phyloP scores from a whole-genome alignment of 2,888 invertebrate genomes.

The Lordiphosa fenestrarum region DNA sequence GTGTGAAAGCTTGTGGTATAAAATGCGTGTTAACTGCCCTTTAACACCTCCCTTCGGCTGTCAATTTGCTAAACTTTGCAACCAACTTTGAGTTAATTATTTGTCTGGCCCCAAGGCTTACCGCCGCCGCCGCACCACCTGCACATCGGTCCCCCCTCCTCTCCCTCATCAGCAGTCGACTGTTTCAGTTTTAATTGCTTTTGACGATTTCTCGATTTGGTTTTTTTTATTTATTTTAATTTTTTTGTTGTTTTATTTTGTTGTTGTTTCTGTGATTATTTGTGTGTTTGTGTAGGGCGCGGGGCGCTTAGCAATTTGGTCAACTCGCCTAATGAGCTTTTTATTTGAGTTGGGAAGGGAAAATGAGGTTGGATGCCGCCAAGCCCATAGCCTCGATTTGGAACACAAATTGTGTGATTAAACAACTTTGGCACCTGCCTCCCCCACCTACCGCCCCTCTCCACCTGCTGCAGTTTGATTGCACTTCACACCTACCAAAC shows the following conservation, averaged over 20 bases:
- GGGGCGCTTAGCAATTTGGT: conserved; percentile 53
- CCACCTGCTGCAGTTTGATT: conserved; percentile 58
- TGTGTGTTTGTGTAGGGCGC: conserved; percentile 9
- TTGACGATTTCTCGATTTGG: conserved; percentile 35
- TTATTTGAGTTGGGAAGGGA: conserved; percentile 52
- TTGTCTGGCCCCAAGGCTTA: conserved; percentile 37
- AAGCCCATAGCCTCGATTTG: conserved; percentile 32
- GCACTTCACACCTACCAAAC: conserved; percentile 61
- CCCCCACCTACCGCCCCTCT: conserved; percentile 20
- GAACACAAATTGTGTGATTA: conserved; percentile 63
- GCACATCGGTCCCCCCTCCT: neutral
- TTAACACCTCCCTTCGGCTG: conserved; percentile 1
- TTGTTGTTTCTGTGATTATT: conserved; percentile 28
- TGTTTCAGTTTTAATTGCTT: conserved; percentile 64
- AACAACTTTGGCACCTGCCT: conserved; percentile 70
- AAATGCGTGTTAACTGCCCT: no score
- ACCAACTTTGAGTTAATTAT: conserved; percentile 33
- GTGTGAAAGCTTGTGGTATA: no score
- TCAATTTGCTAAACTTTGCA: conserved; percentile 11
- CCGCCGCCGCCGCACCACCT: no score
- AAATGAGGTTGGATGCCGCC: conserved; percentile 7
- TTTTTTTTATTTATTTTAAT: conserved; percentile 31
- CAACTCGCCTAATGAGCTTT: conserved; percentile 70
- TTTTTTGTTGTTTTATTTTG: conserved; percentile 15
- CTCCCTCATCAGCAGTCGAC: conserved; percentile 37